A percentile compares a stretch with the other conserved stretches of the same genome.
Evolutionary conservation across 2,797 vertebrate genomes (phyloP).

Genomic region (Linurgus olivaceus): DNA sequence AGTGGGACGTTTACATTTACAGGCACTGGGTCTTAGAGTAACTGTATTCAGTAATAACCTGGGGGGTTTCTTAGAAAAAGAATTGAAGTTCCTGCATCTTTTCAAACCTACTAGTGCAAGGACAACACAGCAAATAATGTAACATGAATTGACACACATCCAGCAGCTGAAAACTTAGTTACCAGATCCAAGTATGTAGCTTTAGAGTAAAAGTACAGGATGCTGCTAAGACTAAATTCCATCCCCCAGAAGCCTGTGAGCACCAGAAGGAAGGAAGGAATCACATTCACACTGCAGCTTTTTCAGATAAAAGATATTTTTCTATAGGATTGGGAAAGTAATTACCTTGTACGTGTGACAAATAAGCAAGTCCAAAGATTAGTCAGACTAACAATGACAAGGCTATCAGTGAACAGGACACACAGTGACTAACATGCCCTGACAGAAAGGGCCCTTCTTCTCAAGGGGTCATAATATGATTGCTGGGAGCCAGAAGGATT

Average conservation of each 20-base stretch:
- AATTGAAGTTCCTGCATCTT: not conserved
- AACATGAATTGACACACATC: not conserved
- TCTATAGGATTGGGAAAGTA: not conserved
- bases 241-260: not conserved
- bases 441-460: not conserved
- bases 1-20: not conserved
- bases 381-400: not conserved
- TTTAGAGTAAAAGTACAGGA: not conserved
- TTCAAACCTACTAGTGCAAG: not conserved
- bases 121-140: not conserved
- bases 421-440: not conserved
- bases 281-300: not conserved
- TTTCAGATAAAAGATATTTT: not conserved
- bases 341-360: accelerated
- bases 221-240: not conserved
- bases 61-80: not conserved
- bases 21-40: not conserved
- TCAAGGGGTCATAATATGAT: not conserved
- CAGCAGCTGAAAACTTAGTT: not conserved
- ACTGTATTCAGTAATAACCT: not conserved
- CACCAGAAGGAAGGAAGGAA: not conserved
- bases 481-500: not conserved
- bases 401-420: not conserved
- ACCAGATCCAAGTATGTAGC: accelerated
- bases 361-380: not conserved